phyloP scores from a whole-genome alignment of 2,797 vertebrate species.

The Pristis pectinata region DNA sequence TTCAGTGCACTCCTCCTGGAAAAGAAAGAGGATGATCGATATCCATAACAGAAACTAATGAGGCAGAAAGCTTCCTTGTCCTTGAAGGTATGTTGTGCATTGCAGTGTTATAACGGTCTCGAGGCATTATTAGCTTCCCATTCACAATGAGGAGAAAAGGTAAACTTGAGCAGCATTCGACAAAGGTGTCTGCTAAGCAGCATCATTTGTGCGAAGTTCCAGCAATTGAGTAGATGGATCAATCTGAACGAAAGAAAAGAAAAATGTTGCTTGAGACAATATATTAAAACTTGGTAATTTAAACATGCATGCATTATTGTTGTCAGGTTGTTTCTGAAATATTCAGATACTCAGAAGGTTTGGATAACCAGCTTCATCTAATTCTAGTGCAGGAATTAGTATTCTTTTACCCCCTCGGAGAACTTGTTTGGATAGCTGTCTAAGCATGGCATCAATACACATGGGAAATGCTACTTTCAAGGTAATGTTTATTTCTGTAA shows the following conservation, averaged over 20 bases:
- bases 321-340: not conserved
- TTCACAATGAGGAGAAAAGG: conserved; percentile 44
- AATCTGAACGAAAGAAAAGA: conserved; percentile 57
- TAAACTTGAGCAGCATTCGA: conserved; percentile 57
- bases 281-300: not conserved
- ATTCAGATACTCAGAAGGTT: not conserved
- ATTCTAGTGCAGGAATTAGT: not conserved
- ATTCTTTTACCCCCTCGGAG: not conserved
- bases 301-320: not conserved
- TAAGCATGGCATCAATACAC: not conserved
- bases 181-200: conserved; percentile 46
- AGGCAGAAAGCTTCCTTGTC: conserved; percentile 49
- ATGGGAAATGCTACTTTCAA: conserved; percentile 24
- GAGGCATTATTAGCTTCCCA: conserved; percentile 41
- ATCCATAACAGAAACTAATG: conserved; percentile 45
- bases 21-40: conserved; percentile 49
- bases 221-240: conserved; percentile 46
- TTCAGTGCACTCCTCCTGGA: conserved; percentile 43
- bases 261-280: conserved; percentile 27
- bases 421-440: not conserved
- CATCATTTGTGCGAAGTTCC: conserved; percentile 48
- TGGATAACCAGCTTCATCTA: not conserved
- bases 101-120: conserved; percentile 47
- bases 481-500: conserved; percentile 18
- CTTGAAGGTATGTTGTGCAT: conserved; percentile 44